Conservation (phyloP, 2,797 vertebrate species). For the Chiropotes sagulatus region DNA sequence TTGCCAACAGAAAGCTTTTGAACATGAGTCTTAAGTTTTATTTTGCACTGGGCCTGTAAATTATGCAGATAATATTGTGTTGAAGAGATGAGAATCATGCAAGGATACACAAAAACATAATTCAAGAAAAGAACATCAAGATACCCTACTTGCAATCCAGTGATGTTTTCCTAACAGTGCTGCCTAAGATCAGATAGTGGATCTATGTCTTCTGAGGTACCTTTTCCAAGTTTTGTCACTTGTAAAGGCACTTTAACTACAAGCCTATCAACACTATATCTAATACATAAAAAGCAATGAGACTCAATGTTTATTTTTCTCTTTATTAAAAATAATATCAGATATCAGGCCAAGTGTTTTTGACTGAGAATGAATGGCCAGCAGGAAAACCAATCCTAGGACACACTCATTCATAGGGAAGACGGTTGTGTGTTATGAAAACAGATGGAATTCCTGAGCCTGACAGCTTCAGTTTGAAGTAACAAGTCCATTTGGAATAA, state of each 20-base stretch:
- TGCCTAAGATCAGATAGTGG: neutral
- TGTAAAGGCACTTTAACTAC: neutral
- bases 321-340: neutral
- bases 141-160: neutral
- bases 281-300: neutral
- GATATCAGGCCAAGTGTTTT: conserved; percentile 2
- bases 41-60: neutral
- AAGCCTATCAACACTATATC: neutral
- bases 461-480: conserved; percentile 64
- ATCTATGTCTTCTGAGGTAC: neutral
- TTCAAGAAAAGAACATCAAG: neutral
- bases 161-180: neutral
- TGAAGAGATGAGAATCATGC: neutral
- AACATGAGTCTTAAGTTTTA: neutral
- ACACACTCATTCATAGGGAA: neutral
- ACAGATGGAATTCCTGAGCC: conserved; percentile 71
- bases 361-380: neutral
- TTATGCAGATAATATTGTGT: neutral
- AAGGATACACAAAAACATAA: neutral
- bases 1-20: neutral
- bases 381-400: neutral
- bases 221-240: neutral
- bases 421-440: neutral
- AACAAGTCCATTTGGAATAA: conserved; percentile 26
- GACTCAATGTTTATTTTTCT: neutral